These are phyloP conservation scores for Hyles euphorbiae DNA, from an alignment of 1,140 invertebrate genomes.

Conservation along the genomic window DNA sequence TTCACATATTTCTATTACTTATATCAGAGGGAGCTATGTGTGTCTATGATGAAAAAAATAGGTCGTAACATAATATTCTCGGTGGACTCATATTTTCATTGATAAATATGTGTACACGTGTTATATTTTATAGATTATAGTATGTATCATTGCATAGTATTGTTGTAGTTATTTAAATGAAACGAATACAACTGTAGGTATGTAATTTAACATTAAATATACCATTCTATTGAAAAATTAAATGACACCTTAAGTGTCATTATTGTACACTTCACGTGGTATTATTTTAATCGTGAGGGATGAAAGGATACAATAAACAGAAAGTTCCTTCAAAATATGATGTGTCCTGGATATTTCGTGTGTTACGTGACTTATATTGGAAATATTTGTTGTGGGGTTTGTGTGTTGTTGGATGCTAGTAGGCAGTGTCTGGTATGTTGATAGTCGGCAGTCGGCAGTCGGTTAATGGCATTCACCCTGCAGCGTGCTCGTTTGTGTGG, in stretches of 20 bases:
- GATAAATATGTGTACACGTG: too few relatives aligned
- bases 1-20: not conserved
- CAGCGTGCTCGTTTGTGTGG: constrained; percentile 16
- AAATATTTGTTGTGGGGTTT: constrained; percentile 31
- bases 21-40: not conserved
- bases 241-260: too few relatives aligned
- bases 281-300: too few relatives aligned
- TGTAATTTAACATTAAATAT: too few relatives aligned
- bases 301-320: constrained; percentile 25
- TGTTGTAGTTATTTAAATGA: too few relatives aligned
- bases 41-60: constrained; percentile 7
- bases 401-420: constrained; percentile 25
- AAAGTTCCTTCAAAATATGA: constrained; percentile 17
- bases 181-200: too few relatives aligned
- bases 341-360: constrained; percentile 21
- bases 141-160: too few relatives aligned
- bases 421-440: constrained; percentile 23
- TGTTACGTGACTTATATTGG: constrained; percentile 20
- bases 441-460: constrained; percentile 13
- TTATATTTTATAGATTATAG: too few relatives aligned
- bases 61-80: too few relatives aligned
- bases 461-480: constrained; percentile 29
- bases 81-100: too few relatives aligned
- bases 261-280: too few relatives aligned
- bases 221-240: too few relatives aligned